Evolutionary conservation across 2,888 invertebrate species (phyloP).

Genomic region (Oeneis ivallda): DNA sequence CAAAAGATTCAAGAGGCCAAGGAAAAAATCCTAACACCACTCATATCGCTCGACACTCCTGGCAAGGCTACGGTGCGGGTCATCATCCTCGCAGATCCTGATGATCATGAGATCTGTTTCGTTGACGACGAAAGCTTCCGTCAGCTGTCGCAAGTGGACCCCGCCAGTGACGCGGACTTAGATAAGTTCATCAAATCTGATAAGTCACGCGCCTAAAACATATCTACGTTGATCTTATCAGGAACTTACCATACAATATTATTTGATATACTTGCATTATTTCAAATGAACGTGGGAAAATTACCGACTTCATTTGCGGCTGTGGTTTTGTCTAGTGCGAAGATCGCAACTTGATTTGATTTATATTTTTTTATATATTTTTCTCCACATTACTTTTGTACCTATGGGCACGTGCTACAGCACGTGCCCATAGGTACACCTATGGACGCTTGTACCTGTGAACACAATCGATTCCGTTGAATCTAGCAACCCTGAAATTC

Average conservation of each 20-base stretch:
- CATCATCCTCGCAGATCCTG: slow-evolving; percentile 97
- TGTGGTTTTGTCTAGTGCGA: too few relatives aligned
- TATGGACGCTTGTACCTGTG: too few relatives aligned
- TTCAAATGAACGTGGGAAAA: too few relatives aligned
- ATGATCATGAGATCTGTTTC: slow-evolving; percentile 99
- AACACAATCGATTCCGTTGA: too few relatives aligned
- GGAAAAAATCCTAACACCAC: slow-evolving; percentile 91
- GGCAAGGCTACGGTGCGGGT: slow-evolving; percentile 98
- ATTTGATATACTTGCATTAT: background rate
- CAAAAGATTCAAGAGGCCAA: slow-evolving; percentile 85
- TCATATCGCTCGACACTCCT: slow-evolving; percentile 96
- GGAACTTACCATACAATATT: background rate
- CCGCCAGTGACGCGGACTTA: slow-evolving; percentile 89
- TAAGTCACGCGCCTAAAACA: slow-evolving; percentile 69
- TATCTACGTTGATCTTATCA: slow-evolving; percentile 8
- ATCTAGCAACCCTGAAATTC: too few relatives aligned
- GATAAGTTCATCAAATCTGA: slow-evolving; percentile 88
- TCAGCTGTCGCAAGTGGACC: slow-evolving; percentile 92
- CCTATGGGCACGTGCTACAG: too few relatives aligned
- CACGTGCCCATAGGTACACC: too few relatives aligned
- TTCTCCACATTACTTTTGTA: too few relatives aligned
- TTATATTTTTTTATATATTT: too few relatives aligned
- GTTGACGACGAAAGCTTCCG: slow-evolving; percentile 98
- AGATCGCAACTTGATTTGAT: too few relatives aligned
- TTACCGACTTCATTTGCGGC: too few relatives aligned